Evolutionary conservation across 2,113 vertebrate genomes (phyloP).

Genomic region (Xiphophorus couchianus): DNA sequence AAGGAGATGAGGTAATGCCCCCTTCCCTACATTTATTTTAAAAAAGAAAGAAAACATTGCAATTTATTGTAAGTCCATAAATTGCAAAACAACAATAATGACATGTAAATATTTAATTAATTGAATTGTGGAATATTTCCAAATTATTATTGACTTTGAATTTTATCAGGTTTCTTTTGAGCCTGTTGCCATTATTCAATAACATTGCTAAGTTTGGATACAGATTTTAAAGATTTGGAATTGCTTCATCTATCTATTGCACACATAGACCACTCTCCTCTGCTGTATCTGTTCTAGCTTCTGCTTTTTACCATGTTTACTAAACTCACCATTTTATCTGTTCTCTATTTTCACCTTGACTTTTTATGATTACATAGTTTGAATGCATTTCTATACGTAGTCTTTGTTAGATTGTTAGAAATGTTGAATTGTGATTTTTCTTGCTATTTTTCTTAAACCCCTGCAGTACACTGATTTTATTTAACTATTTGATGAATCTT

Average conservation of each 20-base stretch:
- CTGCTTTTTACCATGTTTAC: constrained; percentile 75
- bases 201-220: constrained; percentile 18
- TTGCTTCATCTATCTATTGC: constrained; percentile 40
- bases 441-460: constrained; percentile 77
- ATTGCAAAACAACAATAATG: constrained; percentile 65
- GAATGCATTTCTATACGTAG: constrained; percentile 37
- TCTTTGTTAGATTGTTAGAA: constrained; percentile 40
- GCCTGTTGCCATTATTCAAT: not conserved
- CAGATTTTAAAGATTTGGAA: constrained; percentile 40
- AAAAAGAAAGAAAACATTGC: constrained; percentile 57
- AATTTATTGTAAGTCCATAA: constrained; percentile 82
- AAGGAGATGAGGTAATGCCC: constrained; percentile 88
- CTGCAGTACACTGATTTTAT: constrained; percentile 79
- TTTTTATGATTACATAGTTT: constrained; percentile 44
- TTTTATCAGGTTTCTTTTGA: constrained; percentile 27
- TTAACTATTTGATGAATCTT: constrained; percentile 64
- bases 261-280: constrained; percentile 65
- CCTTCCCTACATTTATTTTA: constrained; percentile 49
- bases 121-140: constrained; percentile 35
- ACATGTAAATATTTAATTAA: not conserved
- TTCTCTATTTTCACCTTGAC: constrained; percentile 52
- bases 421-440: constrained; percentile 49
- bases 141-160: constrained; percentile 25
- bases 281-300: constrained; percentile 74
- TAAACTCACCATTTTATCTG: constrained; percentile 61